Evolutionary conservation across 1,140 invertebrate genomes (phyloP).

Genomic region (Drosophila paulistorum): DNA sequence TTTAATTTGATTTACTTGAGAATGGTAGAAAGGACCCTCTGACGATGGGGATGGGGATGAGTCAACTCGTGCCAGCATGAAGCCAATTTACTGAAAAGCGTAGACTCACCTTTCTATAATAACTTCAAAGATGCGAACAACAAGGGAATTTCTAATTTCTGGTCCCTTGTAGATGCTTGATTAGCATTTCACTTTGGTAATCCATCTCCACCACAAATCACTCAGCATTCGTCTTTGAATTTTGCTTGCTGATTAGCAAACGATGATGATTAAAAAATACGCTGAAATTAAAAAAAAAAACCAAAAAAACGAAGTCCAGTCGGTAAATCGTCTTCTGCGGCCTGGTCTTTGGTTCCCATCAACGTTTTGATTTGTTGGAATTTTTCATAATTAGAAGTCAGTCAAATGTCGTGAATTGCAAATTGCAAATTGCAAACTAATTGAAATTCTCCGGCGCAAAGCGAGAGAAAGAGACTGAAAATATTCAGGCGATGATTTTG

Average conservation of each 20-base stretch:
- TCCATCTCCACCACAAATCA: slow-evolving; percentile 1
- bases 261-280: slow-evolving; percentile 68
- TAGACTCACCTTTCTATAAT: slow-evolving; percentile 58
- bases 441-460: slow-evolving; percentile 52
- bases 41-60: neutral
- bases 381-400: slow-evolving; percentile 68
- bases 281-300: slow-evolving; percentile 33
- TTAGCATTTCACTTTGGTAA: slow-evolving; percentile 50
- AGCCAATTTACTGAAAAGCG: slow-evolving; percentile 31
- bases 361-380: slow-evolving; percentile 59
- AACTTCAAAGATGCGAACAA: slow-evolving; percentile 46
- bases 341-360: slow-evolving; percentile 1
- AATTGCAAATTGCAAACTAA: slow-evolving; percentile 59
- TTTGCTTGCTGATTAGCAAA: slow-evolving; percentile 54
- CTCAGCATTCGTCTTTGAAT: neutral
- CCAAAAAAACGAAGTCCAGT: neutral
- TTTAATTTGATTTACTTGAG: slow-evolving; percentile 32
- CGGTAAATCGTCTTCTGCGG: neutral
- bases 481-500: neutral
- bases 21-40: neutral
- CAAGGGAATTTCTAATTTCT: slow-evolving; percentile 31
- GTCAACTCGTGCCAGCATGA: neutral
- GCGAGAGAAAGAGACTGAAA: neutral
- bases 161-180: slow-evolving; percentile 39
- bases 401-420: slow-evolving; percentile 69